Evolutionary conservation across 2,888 invertebrate species (phyloP).

Genomic region (Dendrolimus pini): DNA sequence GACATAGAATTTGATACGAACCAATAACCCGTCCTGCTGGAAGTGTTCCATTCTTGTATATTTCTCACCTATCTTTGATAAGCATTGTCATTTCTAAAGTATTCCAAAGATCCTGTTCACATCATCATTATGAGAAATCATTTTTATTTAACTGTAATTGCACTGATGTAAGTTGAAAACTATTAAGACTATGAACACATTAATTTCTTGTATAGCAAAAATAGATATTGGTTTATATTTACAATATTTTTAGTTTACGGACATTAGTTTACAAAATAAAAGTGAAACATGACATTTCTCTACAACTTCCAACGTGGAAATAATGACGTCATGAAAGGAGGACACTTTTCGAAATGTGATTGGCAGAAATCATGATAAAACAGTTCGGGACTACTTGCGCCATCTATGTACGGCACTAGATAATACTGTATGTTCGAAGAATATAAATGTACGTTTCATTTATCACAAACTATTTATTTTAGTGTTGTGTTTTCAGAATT

Average conservation of each 20-base stretch:
- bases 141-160: conserved; percentile 32
- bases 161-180: conserved; percentile 35
- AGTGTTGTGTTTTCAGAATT: too few species aligned
- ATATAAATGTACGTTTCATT: too few species aligned
- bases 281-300: conserved; percentile 56
- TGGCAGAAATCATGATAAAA: conserved; percentile 48
- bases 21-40: conserved; percentile 53
- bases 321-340: conserved; percentile 77
- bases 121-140: conserved; percentile 57
- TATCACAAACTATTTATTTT: too few species aligned
- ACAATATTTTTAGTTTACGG: conserved; percentile 27
- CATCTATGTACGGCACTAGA: conserved; percentile 32
- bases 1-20: conserved; percentile 36
- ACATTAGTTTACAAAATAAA: conserved; percentile 47
- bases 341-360: conserved; percentile 60
- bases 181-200: not conserved
- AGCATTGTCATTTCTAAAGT: conserved; percentile 52
- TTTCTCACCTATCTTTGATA: conserved; percentile 34
- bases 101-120: conserved; percentile 60
- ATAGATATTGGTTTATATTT: conserved; percentile 13
- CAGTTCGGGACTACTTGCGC: conserved; percentile 28
- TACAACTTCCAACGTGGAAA: conserved; percentile 80
- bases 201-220: conserved; percentile 4
- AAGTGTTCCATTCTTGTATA: conserved; percentile 55
- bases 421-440: too few species aligned